Percentiles rank a stretch among this genome's conserved stretches.
Evolutionary conservation across 2,888 invertebrate genomes (phyloP).

Genomic region (Dione juno): DNA sequence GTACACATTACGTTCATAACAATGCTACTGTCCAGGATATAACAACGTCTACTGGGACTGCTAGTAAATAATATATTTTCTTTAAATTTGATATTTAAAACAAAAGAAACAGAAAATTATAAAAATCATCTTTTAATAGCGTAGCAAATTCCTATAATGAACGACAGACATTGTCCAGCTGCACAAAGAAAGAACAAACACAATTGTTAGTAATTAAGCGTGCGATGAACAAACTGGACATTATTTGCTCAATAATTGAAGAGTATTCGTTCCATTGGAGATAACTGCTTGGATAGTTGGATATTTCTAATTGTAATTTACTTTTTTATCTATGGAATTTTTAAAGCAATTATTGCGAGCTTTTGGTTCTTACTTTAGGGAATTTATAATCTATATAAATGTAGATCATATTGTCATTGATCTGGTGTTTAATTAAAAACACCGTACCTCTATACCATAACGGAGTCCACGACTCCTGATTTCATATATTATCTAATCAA

Average conservation of each 20-base stretch:
- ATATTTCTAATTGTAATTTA: neutral
- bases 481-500: too few species aligned
- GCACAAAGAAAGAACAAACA: slow-evolving; percentile 25
- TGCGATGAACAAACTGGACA: slow-evolving; percentile 16
- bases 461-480: too few species aligned
- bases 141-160: slow-evolving; percentile 14
- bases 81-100: neutral
- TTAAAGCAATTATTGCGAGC: neutral
- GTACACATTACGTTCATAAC: too few species aligned
- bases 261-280: slow-evolving; percentile 13
- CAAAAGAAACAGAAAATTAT: neutral
- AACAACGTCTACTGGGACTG: too few species aligned
- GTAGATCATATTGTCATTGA: too few species aligned
- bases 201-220: slow-evolving; percentile 33
- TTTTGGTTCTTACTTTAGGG: neutral
- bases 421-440: too few species aligned
- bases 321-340: neutral
- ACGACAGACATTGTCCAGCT: slow-evolving; percentile 23
- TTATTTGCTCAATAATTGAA: slow-evolving; percentile 23
- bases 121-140: neutral
- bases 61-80: neutral
- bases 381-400: too few species aligned
- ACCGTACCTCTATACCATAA: too few species aligned
- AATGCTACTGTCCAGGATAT: too few species aligned
- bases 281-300: slow-evolving; percentile 1